Percentiles rank a stretch among this genome's conserved stretches.
Conservation (phyloP, 2,113 vertebrate genomes). For the Enhydra lutris region DNA sequence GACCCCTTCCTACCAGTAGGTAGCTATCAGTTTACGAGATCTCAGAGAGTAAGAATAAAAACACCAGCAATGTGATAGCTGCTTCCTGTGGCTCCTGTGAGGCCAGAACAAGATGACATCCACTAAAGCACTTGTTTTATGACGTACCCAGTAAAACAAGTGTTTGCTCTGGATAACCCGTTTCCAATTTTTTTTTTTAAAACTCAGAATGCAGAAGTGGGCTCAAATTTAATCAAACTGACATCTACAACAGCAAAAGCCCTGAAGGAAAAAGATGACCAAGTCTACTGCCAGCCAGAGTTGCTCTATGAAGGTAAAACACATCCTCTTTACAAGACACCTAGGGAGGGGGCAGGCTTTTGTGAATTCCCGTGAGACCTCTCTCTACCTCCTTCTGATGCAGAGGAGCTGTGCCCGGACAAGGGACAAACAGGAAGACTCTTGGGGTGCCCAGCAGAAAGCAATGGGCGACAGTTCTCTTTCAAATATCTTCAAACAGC, state of each 20-base stretch:
- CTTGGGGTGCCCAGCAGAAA: background rate
- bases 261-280: conserved; percentile 89
- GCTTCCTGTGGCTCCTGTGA: background rate
- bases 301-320: conserved; percentile 87
- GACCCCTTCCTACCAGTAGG: background rate
- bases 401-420: background rate
- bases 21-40: background rate
- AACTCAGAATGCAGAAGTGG: conserved; percentile 84
- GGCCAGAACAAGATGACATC: background rate
- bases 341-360: background rate
- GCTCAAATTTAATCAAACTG: conserved; percentile 87
- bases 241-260: conserved; percentile 87
- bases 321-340: background rate
- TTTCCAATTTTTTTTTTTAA: background rate
- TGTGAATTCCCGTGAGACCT: background rate
- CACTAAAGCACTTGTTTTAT: background rate
- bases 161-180: background rate
- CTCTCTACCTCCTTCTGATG: rapidly evolving
- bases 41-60: background rate
- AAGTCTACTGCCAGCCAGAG: conserved; percentile 89
- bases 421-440: background rate
- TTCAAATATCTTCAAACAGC: background rate
- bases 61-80: background rate
- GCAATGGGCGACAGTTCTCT: background rate
- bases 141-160: background rate